Conservation (phyloP, 2,888 invertebrate species). For the Sclerodermus sp. region DNA sequence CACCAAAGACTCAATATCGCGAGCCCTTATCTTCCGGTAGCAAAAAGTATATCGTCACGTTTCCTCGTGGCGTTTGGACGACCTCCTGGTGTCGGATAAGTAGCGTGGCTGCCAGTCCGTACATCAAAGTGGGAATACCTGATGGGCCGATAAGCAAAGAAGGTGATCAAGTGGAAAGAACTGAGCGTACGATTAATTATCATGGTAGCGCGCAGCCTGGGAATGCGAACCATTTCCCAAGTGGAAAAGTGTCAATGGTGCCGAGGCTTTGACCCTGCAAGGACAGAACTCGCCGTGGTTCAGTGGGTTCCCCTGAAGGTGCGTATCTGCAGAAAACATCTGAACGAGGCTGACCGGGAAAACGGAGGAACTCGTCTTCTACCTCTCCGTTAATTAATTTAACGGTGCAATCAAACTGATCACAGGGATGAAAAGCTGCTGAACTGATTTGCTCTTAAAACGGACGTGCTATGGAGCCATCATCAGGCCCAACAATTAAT, state of each 20-base stretch:
- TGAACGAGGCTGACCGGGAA: too few species aligned
- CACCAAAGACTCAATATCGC: slow-evolving; percentile 56
- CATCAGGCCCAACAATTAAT: too few species aligned
- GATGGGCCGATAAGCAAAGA: slow-evolving; percentile 16
- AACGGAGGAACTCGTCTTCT: too few species aligned
- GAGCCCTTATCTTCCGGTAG: slow-evolving; percentile 88
- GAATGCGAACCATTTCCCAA: slow-evolving; percentile 8
- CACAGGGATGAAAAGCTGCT: too few species aligned
- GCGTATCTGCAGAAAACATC: too few species aligned
- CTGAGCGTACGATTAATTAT: slow-evolving; percentile 10
- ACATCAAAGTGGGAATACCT: slow-evolving; percentile 90
- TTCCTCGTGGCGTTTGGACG: slow-evolving; percentile 72
- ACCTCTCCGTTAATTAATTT: too few species aligned
- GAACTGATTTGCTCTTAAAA: too few species aligned
- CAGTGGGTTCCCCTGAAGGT: too few species aligned
- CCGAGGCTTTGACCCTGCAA: slow-evolving; percentile 9
- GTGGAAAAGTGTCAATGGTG: slow-evolving; percentile 16
- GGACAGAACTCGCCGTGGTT: slow-evolving; percentile 5
- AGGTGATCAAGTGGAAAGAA: slow-evolving; percentile 1
- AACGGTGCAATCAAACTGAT: too few species aligned
- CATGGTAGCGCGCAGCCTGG: neutral
- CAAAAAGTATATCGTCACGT: slow-evolving; percentile 83
- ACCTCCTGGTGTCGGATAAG: slow-evolving; percentile 79
- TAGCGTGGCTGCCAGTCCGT: slow-evolving; percentile 84
- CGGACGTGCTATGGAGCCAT: too few species aligned